These are phyloP conservation scores for Panopea generosa DNA, from an alignment of 2,888 invertebrate species.

Conservation along the genomic window DNA sequence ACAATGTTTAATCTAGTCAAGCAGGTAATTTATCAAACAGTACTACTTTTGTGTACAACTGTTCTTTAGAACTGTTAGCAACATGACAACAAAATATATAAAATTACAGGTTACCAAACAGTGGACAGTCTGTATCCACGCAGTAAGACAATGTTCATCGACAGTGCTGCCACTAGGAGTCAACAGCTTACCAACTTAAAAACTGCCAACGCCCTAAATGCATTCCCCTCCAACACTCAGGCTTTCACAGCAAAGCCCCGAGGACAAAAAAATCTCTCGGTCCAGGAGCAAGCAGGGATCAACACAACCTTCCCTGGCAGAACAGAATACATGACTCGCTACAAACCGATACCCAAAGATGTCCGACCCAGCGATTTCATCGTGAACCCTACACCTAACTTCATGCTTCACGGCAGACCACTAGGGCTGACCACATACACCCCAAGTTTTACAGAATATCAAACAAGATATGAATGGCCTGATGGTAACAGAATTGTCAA, in stretches of 20 bases:
- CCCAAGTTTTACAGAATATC: conserved; percentile 81
- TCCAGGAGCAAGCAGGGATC: conserved; percentile 84
- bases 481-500: conserved; percentile 80
- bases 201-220: conserved; percentile 71
- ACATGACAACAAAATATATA: too few species aligned
- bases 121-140: conserved; percentile 78
- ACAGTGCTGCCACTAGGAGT: conserved; percentile 51
- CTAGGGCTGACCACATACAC: conserved; percentile 69
- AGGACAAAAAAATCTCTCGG: conserved; percentile 69
- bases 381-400: conserved; percentile 84
- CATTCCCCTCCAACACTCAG: conserved; percentile 37
- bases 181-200: conserved; percentile 66
- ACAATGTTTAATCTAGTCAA: too few species aligned
- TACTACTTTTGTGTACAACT: too few species aligned
- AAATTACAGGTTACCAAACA: conserved; percentile 75
- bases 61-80: too few species aligned
- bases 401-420: conserved; percentile 80
- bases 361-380: conserved; percentile 76
- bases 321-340: conserved; percentile 83
- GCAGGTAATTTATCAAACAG: too few species aligned
- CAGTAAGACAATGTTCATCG: conserved; percentile 66
- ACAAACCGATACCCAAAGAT: conserved; percentile 71
- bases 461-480: conserved; percentile 83
- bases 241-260: conserved; percentile 45
- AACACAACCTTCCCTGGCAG: conserved; percentile 83